Evolutionary conservation across 2,797 vertebrate genomes (phyloP).

Genomic region (Balearica regulorum): DNA sequence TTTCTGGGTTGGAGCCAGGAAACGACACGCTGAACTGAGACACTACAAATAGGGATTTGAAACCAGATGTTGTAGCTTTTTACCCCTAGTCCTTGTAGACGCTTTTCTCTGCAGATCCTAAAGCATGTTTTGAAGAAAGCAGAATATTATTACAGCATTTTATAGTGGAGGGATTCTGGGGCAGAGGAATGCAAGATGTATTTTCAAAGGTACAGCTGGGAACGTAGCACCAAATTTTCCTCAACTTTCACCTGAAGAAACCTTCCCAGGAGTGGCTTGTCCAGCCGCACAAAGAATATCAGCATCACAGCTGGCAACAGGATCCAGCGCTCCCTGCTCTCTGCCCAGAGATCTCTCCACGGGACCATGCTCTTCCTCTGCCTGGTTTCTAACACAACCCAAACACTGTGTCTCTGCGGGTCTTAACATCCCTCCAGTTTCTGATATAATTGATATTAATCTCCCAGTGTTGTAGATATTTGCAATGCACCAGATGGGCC

Average conservation of each 20-base stretch:
- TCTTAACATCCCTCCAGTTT: slow-evolving; percentile 6
- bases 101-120: neutral
- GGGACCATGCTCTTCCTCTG: neutral
- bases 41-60: neutral
- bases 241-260: neutral
- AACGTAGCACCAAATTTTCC: neutral
- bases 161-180: neutral
- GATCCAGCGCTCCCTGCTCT: neutral
- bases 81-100: neutral
- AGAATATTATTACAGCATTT: neutral
- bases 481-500: slow-evolving; percentile 53
- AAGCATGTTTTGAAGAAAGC: neutral
- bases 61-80: neutral
- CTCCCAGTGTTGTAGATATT: slow-evolving; percentile 25
- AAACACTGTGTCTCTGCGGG: neutral
- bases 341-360: neutral
- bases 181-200: neutral
- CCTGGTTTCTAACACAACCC: neutral
- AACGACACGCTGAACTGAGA: neutral
- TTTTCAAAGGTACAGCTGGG: neutral
- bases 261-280: neutral
- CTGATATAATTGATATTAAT: slow-evolving; percentile 58
- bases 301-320: neutral
- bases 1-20: neutral
- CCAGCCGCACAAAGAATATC: neutral